phyloP scores from a whole-genome alignment of 2,797 vertebrate genomes.

The Labroides dimidiatus region DNA sequence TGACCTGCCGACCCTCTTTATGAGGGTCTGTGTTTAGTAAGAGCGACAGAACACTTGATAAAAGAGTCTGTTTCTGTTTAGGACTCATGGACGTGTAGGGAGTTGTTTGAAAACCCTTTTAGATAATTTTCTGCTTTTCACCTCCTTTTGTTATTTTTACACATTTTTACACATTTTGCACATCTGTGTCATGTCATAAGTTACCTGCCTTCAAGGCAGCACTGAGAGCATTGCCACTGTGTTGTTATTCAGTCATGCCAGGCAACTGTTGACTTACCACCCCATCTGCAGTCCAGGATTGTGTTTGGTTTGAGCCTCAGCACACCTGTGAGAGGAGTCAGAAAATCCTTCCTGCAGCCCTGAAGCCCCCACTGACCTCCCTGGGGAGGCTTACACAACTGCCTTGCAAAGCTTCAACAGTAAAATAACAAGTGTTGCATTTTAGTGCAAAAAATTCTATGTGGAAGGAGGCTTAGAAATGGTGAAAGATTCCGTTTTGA shows the following conservation, averaged over 20 bases:
- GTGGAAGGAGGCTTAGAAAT: not conserved
- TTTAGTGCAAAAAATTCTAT: no score
- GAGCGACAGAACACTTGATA: no score
- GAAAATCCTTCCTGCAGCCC: not conserved
- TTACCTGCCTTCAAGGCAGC: not conserved
- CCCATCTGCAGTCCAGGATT: not conserved
- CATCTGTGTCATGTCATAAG: no score
- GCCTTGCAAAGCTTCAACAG: not conserved
- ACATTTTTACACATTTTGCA: not conserved
- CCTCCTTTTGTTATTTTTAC: not conserved
- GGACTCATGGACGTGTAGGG: no score
- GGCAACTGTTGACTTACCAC: not conserved
- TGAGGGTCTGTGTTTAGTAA: no score
- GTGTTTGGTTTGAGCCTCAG: not conserved
- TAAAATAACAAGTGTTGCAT: not conserved
- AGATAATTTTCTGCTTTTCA: not conserved
- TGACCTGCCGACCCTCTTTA: no score
- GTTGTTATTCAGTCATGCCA: not conserved
- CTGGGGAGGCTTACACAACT: not conserved
- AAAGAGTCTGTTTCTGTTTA: no score
- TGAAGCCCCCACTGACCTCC: not conserved
- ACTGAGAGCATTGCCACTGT: not conserved
- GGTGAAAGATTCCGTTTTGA: not conserved
- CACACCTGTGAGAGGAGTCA: not conserved
- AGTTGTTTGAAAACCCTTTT: no score